Conservation (phyloP, 1,140 invertebrate genomes). For the Drosophila asahinai region DNA sequence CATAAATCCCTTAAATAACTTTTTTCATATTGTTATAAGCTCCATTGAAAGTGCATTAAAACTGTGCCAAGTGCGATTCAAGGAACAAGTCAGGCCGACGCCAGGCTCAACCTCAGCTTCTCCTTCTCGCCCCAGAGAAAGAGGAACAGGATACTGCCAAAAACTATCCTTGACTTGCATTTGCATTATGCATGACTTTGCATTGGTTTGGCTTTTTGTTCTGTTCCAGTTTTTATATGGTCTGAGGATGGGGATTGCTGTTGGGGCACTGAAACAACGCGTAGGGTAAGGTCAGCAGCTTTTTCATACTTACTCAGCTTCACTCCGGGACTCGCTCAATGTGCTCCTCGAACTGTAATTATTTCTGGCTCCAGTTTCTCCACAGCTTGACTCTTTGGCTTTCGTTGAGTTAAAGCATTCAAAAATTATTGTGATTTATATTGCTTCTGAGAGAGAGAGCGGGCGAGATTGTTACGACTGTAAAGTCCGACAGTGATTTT, state of each 20-base stretch:
- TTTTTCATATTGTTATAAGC: slow-evolving; percentile 1
- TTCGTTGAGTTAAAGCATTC: slow-evolving; percentile 31
- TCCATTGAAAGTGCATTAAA: slow-evolving; percentile 45
- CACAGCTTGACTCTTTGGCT: slow-evolving; percentile 21
- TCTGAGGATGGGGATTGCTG: slow-evolving; percentile 1
- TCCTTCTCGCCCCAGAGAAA: not conserved
- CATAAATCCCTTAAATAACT: not conserved
- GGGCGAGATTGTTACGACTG: slow-evolving; percentile 37
- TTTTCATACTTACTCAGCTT: slow-evolving; percentile 35
- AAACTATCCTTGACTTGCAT: slow-evolving; percentile 71
- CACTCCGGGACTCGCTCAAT: slow-evolving; percentile 17
- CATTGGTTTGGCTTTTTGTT: slow-evolving; percentile 33
- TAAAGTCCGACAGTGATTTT: slow-evolving; percentile 32
- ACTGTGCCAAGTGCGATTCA: slow-evolving; percentile 28
- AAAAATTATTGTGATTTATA: slow-evolving; percentile 67
- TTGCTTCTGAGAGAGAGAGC: slow-evolving; percentile 46
- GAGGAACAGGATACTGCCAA: slow-evolving; percentile 32
- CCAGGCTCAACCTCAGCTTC: slow-evolving; percentile 23
- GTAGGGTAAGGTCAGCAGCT: slow-evolving; percentile 31
- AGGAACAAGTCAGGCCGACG: slow-evolving; percentile 45
- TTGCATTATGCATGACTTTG: slow-evolving; percentile 76
- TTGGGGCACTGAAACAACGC: slow-evolving; percentile 9
- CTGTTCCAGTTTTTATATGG: slow-evolving; percentile 26
- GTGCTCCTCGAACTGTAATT: slow-evolving; percentile 39
- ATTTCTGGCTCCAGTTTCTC: slow-evolving; percentile 28